phyloP scores from a whole-genome alignment of 2,113 vertebrate genomes.

The Ptilorrhoa leucosticta region DNA sequence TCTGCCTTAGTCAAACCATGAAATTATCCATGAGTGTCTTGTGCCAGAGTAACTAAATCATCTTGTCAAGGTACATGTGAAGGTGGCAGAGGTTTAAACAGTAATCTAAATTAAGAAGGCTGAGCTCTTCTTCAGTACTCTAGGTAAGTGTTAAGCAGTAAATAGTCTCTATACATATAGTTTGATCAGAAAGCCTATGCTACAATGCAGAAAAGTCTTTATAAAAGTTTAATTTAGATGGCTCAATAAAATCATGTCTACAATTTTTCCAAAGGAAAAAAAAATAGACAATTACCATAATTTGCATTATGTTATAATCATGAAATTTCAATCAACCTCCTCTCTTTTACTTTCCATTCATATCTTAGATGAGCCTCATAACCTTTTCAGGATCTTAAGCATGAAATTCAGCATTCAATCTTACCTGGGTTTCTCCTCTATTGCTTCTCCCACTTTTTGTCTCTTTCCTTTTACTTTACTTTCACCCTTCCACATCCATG shows the following conservation, averaged over 20 bases:
- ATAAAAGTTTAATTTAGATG: not conserved
- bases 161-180: rapidly evolving
- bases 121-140: not conserved
- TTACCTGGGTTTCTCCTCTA: not conserved
- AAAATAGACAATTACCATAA: not conserved
- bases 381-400: not conserved
- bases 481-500: not conserved
- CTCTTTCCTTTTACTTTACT: not conserved
- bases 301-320: rapidly evolving
- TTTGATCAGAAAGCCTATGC: not conserved
- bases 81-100: not conserved
- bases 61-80: not conserved
- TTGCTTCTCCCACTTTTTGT: not conserved
- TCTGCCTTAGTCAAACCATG: not conserved
- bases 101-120: not conserved
- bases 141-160: not conserved
- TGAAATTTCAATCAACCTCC: not conserved
- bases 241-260: not conserved
- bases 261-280: not conserved
- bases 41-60: not conserved
- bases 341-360: not conserved
- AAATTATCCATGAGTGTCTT: not conserved
- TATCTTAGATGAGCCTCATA: not conserved
- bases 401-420: not conserved
- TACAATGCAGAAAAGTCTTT: not conserved